These are phyloP conservation scores for Sus cebifrons DNA, from an alignment of 2,797 vertebrate species.

Conservation along the genomic window DNA sequence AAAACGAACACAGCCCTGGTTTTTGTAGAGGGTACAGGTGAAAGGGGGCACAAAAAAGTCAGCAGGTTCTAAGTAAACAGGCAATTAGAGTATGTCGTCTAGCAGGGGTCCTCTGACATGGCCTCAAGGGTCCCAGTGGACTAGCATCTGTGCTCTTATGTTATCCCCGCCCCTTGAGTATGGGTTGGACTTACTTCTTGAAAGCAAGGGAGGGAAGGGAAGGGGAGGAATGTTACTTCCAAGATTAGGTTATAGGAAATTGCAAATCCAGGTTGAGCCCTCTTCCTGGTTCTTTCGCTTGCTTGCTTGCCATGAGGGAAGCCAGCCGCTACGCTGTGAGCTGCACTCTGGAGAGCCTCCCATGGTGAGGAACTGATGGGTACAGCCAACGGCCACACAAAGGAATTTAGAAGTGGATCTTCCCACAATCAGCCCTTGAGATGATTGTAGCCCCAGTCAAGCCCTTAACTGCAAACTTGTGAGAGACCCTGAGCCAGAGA, in stretches of 20 bases:
- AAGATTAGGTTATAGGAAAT: conserved; percentile 40
- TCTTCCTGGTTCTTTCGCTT: background rate
- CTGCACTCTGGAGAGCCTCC: background rate
- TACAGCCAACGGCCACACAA: background rate
- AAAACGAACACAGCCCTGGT: background rate
- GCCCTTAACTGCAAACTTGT: background rate
- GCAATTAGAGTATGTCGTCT: background rate
- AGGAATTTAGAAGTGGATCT: background rate
- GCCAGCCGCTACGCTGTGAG: background rate
- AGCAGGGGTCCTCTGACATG: background rate
- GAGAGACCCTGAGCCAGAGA: background rate
- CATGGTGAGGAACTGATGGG: background rate
- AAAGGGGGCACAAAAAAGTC: background rate
- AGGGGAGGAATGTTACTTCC: background rate
- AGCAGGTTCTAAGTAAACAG: background rate
- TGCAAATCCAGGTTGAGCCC: background rate
- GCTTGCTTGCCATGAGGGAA: background rate
- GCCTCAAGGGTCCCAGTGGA: background rate
- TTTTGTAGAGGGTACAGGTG: background rate
- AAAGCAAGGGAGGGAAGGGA: background rate
- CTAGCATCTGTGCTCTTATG: background rate
- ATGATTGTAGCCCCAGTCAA: background rate
- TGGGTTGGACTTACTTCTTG: background rate
- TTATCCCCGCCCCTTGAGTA: background rate
- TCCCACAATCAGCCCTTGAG: background rate